Percentiles rank a stretch among this genome's conserved stretches.
Evolutionary conservation across 2,888 invertebrate species (phyloP).

Genomic region (Napeogenes sylphis): DNA sequence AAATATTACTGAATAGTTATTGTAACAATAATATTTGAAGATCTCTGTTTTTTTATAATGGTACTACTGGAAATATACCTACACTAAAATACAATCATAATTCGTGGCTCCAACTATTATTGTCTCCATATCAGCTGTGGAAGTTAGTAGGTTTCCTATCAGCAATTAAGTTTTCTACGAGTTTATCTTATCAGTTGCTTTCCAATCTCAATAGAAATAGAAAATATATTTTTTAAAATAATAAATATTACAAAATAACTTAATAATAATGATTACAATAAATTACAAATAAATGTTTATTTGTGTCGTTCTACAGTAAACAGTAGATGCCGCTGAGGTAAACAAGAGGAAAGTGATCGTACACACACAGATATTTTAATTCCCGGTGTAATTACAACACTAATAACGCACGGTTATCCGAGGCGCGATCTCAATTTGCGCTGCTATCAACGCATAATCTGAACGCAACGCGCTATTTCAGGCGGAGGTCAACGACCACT

Average conservation of each 20-base stretch:
- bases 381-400: constrained; percentile 32
- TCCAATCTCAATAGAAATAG: not conserved
- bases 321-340: constrained; percentile 4
- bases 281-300: too few relatives aligned
- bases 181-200: not conserved
- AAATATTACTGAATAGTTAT: too few relatives aligned
- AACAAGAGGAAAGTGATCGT: constrained; percentile 15
- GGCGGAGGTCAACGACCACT: constrained; percentile 59
- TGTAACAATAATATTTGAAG: too few relatives aligned
- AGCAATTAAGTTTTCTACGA: constrained; percentile 1
- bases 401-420: constrained; percentile 43
- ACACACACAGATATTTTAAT: constrained; percentile 30
- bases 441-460: constrained; percentile 55
- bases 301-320: too few relatives aligned
- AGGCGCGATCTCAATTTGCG: constrained; percentile 51
- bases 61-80: too few relatives aligned
- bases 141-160: not conserved
- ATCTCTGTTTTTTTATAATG: too few relatives aligned
- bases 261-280: too few relatives aligned
- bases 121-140: too few relatives aligned
- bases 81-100: too few relatives aligned
- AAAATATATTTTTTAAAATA: not conserved
- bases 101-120: too few relatives aligned
- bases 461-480: constrained; percentile 57
- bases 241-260: too few relatives aligned